Evolutionary conservation across 2,888 invertebrate genomes (phyloP).

Genomic region (Rotaria socialis): DNA sequence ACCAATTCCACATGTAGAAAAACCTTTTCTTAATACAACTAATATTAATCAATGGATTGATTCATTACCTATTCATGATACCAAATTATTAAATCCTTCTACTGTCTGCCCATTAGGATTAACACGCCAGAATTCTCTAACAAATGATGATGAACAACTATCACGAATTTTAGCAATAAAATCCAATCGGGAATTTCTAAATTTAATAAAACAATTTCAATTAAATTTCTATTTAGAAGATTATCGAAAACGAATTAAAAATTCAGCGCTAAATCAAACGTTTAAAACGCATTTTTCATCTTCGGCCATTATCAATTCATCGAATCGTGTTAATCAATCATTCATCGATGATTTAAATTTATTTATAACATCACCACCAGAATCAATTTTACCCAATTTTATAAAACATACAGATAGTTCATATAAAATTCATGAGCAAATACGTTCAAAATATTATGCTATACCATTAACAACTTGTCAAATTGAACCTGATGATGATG

Average conservation of each 20-base stretch:
- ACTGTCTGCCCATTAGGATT: not conserved
- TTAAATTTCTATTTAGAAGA: not conserved
- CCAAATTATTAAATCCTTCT: not conserved
- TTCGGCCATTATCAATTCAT: not conserved
- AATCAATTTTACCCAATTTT: constrained; percentile 9
- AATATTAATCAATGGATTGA: constrained; percentile 22
- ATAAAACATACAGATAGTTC: not conserved
- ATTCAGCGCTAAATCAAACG: not conserved
- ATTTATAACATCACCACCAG: not conserved
- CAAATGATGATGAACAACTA: not conserved
- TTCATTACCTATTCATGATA: not conserved
- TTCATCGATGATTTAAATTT: not conserved
- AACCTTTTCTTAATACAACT: not conserved
- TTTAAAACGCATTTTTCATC: constrained; percentile 8
- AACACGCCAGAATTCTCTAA: not conserved
- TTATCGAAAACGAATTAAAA: not conserved
- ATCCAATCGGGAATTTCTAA: not conserved
- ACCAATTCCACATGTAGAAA: too few relatives aligned
- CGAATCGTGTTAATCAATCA: not conserved
- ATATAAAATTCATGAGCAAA: constrained; percentile 20
- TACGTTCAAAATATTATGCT: constrained; percentile 20
- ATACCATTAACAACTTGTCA: not conserved
- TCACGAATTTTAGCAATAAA: not conserved
- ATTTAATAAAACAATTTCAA: not conserved
- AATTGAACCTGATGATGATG: not conserved